Conservation (phyloP, 2,113 vertebrate genomes). For the Gobio gobio region DNA sequence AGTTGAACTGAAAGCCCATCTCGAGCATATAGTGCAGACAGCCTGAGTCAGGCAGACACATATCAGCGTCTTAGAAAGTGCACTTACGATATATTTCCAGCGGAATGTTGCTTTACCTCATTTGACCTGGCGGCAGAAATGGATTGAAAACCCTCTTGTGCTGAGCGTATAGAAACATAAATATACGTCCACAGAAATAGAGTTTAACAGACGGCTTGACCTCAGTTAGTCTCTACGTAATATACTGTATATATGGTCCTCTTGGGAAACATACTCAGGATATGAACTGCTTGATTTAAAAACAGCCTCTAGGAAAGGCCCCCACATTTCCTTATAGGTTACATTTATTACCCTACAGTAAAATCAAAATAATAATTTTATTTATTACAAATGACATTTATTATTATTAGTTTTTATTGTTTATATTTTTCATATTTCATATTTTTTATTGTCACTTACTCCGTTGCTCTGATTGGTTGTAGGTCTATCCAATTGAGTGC, state of each 20-base stretch:
- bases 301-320: neutral
- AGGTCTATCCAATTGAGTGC: no score
- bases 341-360: neutral
- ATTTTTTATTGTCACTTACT: no score
- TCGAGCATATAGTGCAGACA: constrained; percentile 3
- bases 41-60: constrained; percentile 4
- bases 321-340: neutral
- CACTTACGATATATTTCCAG: constrained; percentile 21
- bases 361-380: neutral
- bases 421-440: neutral
- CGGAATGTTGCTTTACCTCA: constrained; percentile 14
- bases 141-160: constrained; percentile 28
- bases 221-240: constrained; percentile 17
- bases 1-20: neutral
- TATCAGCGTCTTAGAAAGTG: constrained; percentile 33
- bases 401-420: neutral
- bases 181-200: constrained; percentile 21
- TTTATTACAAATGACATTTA: neutral
- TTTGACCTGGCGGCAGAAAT: constrained; percentile 40
- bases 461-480: no score
- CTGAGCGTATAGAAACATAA: constrained; percentile 37
- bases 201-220: constrained; percentile 40
- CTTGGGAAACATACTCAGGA: constrained; percentile 14
- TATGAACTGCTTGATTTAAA: neutral
- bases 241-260: constrained; percentile 18